Base-by-base conservation (phyloP, 2,797 vertebrate species). In the Gila robusta region DNA sequence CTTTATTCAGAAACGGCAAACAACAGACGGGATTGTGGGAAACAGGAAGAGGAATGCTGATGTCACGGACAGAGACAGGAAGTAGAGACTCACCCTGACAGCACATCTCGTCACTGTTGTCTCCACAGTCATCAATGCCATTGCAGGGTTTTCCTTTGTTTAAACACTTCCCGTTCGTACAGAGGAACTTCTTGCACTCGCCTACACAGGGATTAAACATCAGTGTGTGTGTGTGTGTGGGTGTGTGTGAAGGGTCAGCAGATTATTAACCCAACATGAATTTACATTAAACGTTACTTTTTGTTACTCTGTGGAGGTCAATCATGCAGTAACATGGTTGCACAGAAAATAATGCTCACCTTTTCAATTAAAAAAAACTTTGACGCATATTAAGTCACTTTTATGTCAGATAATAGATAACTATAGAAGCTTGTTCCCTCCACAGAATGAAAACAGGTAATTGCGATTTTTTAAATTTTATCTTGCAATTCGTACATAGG, bases 41-140 rank as follows among this genome's bases (percentile, higher is more conserved):
- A 49, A 73, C 44, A 28, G 7, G 71, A 71, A 16, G 70, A 47
- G 19, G 28, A 69, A 9, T 52, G 44, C 69, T 52, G 44, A 21
- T 54, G 64, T 81, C 80, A 64, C 5, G 69, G 44, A 64, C 59
- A 64, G n/a, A 62, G 5, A 12, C n/a, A 28, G 26, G 62, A 28
- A 64, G 64, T 17, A 1, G 28, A 39, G 23, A 69, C 12, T 92
- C 94, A 99, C 98, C 89, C 95, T 88, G 96, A 88, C 98, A 99
- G 93, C 98, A 99, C 89, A 98, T 94, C 92, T 99, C 98, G 16
- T 99, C 98, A 69, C 98, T 99, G 73, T 92, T 91, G 90, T 99
- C 98, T 52, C 96, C 97, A 39, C 98, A 99, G 88, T 99, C 93
- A 35, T 99, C 95, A 1, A 97, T 72, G 0, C 97, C 97, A n/a